Percentiles rank a stretch among this genome's conserved stretches.
These are phyloP conservation scores for Resseliella maxima DNA, from an alignment of 2,888 invertebrate species.

Conservation along the genomic window DNA sequence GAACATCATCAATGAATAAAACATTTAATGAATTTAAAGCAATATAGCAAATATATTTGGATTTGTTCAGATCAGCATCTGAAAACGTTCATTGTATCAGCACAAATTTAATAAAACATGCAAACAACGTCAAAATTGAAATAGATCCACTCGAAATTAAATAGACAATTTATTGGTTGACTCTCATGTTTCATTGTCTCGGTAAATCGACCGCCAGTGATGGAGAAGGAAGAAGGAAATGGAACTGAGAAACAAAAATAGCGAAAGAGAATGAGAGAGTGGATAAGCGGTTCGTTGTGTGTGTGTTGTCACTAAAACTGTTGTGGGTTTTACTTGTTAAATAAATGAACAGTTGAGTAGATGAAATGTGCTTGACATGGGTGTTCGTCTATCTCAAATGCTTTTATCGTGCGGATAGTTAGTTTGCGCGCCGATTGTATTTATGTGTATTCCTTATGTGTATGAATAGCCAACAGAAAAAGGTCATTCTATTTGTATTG, in stretches of 20 bases:
- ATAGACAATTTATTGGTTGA: constrained; percentile 37
- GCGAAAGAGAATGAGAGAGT: not conserved
- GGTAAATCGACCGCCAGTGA: not conserved
- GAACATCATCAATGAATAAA: constrained; percentile 48
- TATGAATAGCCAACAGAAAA: not conserved
- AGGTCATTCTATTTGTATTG: not conserved
- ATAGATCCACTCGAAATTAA: constrained; percentile 48
- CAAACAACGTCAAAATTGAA: constrained; percentile 53
- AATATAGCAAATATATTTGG: constrained; percentile 34
- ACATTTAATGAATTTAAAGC: constrained; percentile 41
- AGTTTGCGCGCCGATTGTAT: not conserved
- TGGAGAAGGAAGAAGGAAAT: not conserved
- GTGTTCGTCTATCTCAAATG: constrained; percentile 7
- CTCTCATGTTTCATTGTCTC: not conserved
- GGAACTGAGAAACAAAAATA: not conserved
- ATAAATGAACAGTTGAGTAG: not conserved
- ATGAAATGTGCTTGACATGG: constrained; percentile 53
- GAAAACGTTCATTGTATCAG: not conserved
- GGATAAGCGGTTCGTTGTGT: not conserved
- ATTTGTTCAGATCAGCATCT: constrained; percentile 1
- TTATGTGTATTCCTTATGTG: not conserved
- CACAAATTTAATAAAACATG: constrained; percentile 51
- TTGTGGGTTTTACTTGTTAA: not conserved
- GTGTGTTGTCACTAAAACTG: constrained; percentile 19
- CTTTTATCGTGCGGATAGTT: not conserved